Percentiles rank a stretch among this genome's conserved stretches.
phyloP scores from a whole-genome alignment of 2,797 vertebrate species.

The Acestrorhynchus altus region DNA sequence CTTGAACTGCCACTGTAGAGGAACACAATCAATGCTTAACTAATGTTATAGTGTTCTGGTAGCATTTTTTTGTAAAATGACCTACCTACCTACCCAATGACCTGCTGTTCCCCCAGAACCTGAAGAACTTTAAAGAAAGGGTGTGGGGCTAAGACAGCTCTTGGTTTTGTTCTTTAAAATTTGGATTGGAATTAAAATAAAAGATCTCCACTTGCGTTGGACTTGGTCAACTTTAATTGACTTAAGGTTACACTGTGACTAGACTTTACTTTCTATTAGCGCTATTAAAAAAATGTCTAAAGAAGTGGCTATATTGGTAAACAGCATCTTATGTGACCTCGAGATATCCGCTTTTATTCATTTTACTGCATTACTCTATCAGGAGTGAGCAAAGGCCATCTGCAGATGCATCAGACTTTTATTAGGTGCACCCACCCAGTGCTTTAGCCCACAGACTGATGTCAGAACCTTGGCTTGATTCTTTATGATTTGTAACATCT shows the following conservation, averaged over 20 bases:
- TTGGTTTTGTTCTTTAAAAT: too few relatives aligned
- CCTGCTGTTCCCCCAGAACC: too few relatives aligned
- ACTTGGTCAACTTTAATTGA: too few relatives aligned
- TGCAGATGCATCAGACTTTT: constrained; percentile 30
- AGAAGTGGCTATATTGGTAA: background rate
- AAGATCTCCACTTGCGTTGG: too few relatives aligned
- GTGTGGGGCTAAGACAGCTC: too few relatives aligned
- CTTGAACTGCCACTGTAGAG: too few relatives aligned
- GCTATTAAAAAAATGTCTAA: background rate
- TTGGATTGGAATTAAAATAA: too few relatives aligned
- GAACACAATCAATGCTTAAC: too few relatives aligned
- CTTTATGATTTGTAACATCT: constrained; percentile 44
- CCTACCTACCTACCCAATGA: too few relatives aligned
- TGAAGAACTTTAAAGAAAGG: too few relatives aligned
- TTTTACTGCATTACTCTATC: constrained; percentile 37
- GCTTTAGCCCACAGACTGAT: constrained; percentile 30
- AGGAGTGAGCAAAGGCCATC: constrained; percentile 33
- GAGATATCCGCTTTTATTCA: background rate
- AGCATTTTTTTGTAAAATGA: too few relatives aligned
- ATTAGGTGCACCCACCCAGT: constrained; percentile 22
- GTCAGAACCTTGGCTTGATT: constrained; percentile 31
- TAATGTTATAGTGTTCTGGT: too few relatives aligned
- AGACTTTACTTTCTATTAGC: background rate
- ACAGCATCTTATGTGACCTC: constrained; percentile 18
- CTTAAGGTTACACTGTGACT: background rate